These are phyloP conservation scores for Beaufortia kweichowensis DNA, from an alignment of 2,113 vertebrate genomes.

Conservation along the genomic window DNA sequence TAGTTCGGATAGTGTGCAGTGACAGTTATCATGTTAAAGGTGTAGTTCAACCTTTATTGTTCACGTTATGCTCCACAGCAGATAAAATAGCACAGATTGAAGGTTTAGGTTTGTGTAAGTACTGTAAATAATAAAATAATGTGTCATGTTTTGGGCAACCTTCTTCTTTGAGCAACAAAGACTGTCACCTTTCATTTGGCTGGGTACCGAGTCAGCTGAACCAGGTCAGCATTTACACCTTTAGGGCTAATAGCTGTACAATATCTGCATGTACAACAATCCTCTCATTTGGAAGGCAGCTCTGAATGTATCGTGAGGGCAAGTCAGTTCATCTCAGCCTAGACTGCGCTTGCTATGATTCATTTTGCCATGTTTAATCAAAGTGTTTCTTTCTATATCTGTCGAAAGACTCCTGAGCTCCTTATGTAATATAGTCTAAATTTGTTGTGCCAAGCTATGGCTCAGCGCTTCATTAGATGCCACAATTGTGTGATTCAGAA, in stretches of 20 bases:
- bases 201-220: slow-evolving; percentile 18
- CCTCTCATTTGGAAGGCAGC: slow-evolving; percentile 1
- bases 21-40: no score
- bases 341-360: slow-evolving; percentile 20
- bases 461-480: slow-evolving; percentile 26
- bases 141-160: no score
- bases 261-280: slow-evolving; percentile 2
- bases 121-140: no score
- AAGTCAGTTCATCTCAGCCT: slow-evolving; percentile 37
- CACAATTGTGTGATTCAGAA: background rate
- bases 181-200: slow-evolving; percentile 29
- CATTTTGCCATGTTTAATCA: slow-evolving; percentile 38
- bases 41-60: no score
- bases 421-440: slow-evolving; percentile 37
- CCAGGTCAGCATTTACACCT: slow-evolving; percentile 10
- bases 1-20: no score
- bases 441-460: slow-evolving; percentile 16
- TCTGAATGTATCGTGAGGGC: slow-evolving; percentile 19
- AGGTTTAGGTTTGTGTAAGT: no score
- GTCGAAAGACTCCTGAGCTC: background rate
- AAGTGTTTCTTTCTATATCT: slow-evolving; percentile 28
- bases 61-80: background rate
- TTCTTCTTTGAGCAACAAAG: slow-evolving; percentile 1
- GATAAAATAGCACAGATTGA: no score
- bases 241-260: slow-evolving; percentile 9